Percentiles rank a stretch among this genome's conserved stretches.
phyloP scores from a whole-genome alignment of 2,113 vertebrate species.

The Natator depressus region DNA sequence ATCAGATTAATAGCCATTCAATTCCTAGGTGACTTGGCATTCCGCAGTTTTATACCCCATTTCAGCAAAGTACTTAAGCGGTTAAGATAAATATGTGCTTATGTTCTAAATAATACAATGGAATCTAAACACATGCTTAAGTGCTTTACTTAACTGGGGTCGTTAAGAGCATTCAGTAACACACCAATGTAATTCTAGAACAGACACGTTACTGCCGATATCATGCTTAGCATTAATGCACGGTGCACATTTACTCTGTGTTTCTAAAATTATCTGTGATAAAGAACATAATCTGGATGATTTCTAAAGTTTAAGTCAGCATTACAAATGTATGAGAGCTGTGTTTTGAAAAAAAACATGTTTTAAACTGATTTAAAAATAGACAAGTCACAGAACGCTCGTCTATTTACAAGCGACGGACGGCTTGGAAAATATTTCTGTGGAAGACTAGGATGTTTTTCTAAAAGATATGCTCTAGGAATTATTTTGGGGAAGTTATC shows the following conservation, averaged over 20 bases:
- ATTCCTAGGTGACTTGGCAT: accelerated
- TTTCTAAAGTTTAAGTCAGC: not conserved
- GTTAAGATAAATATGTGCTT: not conserved
- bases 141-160: not conserved
- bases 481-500: not conserved
- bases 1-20: not conserved
- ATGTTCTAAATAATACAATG: not conserved
- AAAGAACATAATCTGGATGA: not conserved
- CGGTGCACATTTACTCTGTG: not conserved
- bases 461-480: not conserved
- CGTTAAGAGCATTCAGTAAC: not conserved
- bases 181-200: not conserved
- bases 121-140: not conserved
- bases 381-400: not conserved
- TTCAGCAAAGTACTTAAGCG: not conserved
- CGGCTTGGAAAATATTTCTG: not conserved
- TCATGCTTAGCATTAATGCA: not conserved
- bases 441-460: not conserved
- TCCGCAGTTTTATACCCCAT: not conserved
- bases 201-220: not conserved
- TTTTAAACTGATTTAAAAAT: accelerated
- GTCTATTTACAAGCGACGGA: not conserved
- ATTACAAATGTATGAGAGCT: not conserved
- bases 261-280: not conserved
- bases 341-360: not conserved